Base-by-base conservation (phyloP, 2,797 vertebrate genomes). In the Nyctibius grandis region DNA sequence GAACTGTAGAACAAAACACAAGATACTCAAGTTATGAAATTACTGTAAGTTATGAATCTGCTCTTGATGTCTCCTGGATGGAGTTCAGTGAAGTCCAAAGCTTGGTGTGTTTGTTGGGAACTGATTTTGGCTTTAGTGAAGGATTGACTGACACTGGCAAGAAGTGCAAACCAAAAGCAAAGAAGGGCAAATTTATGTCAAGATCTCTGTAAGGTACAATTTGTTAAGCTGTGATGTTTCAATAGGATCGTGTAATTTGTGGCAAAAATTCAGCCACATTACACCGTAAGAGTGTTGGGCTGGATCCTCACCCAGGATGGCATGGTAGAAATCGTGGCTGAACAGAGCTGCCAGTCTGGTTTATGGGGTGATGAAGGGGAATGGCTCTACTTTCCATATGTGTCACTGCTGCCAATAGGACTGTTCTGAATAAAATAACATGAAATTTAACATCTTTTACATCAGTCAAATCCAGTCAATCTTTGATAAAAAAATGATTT, bases 261-360 rank as follows among this genome's bases (percentile, higher is more conserved):
- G 67, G 67, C 29, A 25, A 31, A 69, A 69, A 33, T 23, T 82
- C 20, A 36, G 40, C 29, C 40, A 61, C 31, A 3, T 69, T 34
- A 18, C 26, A 29, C 1, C 0, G 0, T 6, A 6, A 42, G 70
- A 70, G 54, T 64, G 70, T 44, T 75, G 60, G 61, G 18, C 67
- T 68, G 59, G 21, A 40, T 68, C 34, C 19, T 87, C 40, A 45
- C 28, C 45, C 42, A 5, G 21, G 19, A 16, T 25, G 72, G 20
- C 29, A 25, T 5, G 31, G 47, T 4, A 73, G 60, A 59, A 47
- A 5, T 45, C 3, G 1, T 68, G 78, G 33, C 54, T 59, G 73
- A 61, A 9, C 16, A 28, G 11, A 47, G 40, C 72, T 65, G 40
- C 31, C 25, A 31, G 23, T 25, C 42, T 76, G 63, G 34, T 61